phyloP scores from a whole-genome alignment of 2,113 vertebrate genomes.

The Bombycilla garrulus region DNA sequence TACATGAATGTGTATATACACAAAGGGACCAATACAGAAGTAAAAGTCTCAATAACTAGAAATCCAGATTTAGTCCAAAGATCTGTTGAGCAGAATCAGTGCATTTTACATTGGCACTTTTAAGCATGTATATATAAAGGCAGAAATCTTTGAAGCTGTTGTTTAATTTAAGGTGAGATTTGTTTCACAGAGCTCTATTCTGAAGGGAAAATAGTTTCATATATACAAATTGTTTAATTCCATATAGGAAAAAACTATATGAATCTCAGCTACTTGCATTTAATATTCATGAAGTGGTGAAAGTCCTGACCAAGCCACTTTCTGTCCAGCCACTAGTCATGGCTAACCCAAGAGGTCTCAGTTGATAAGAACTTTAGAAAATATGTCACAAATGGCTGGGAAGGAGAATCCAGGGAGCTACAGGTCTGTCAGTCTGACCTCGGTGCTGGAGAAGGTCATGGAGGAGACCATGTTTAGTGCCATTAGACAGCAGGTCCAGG shows the following conservation, averaged over 20 bases:
- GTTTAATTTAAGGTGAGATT: not conserved
- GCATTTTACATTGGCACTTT: not conserved
- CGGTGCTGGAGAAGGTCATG: accelerated
- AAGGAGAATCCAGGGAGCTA: not conserved
- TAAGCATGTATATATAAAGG: not conserved
- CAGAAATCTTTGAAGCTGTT: not conserved
- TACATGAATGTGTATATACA: conserved; percentile 27
- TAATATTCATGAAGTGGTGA: not conserved
- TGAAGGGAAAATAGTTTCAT: not conserved
- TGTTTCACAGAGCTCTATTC: not conserved
- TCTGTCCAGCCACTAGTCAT: not conserved
- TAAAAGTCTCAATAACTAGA: not conserved
- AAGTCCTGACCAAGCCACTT: not conserved
- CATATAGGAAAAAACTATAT: not conserved
- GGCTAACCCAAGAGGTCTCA: not conserved
- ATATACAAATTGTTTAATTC: not conserved
- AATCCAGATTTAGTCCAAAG: conserved; percentile 17
- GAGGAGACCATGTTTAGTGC: not conserved
- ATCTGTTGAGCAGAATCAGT: not conserved
- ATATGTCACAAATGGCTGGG: not conserved
- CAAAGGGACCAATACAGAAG: conserved; percentile 26
- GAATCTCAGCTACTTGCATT: not conserved
- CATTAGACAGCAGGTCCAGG: not conserved
- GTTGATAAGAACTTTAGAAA: not conserved
- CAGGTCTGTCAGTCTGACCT: not conserved